phyloP scores from a whole-genome alignment of 2,797 vertebrate species.

The Momotus momota region DNA sequence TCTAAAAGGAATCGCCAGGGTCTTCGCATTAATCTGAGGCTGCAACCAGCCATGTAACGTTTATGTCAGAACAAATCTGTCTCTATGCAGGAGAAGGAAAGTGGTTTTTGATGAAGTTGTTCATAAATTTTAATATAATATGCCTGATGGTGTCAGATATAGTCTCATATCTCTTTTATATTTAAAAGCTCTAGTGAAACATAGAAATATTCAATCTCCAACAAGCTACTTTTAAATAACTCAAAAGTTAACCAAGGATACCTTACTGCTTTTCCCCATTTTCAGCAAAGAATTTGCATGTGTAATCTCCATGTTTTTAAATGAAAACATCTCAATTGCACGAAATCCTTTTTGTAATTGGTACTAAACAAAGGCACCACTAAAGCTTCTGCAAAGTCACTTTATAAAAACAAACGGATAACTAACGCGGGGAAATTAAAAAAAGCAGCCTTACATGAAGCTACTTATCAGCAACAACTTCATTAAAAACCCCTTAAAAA shows the following conservation, averaged over 20 bases:
- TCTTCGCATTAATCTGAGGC: conserved; percentile 90
- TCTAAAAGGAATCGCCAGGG: conserved; percentile 87
- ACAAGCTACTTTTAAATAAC: conserved; percentile 87
- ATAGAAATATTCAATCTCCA: conserved; percentile 86
- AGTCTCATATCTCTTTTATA: conserved; percentile 92
- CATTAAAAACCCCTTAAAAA: conserved; percentile 66
- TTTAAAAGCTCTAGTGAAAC: conserved; percentile 89
- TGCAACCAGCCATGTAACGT: conserved; percentile 94
- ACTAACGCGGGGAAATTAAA: conserved; percentile 36
- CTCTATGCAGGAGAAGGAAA: conserved; percentile 88
- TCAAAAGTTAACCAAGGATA: conserved; percentile 85
- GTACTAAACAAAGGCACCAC: conserved; percentile 74
- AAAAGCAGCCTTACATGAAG: conserved; percentile 36
- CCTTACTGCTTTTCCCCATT: conserved; percentile 77
- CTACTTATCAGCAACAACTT: conserved; percentile 29
- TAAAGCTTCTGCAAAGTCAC: conserved; percentile 59
- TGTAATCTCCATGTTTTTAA: conserved; percentile 77
- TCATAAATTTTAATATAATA: conserved; percentile 99
- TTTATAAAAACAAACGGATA: conserved; percentile 54
- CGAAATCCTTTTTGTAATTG: conserved; percentile 70
- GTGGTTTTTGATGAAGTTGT: conserved; percentile 98
- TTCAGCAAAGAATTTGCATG: conserved; percentile 77
- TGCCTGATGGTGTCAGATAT: conserved; percentile 93
- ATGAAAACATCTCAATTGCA: conserved; percentile 77
- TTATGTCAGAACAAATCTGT: conserved; percentile 93